Evolutionary conservation across 2,888 invertebrate species (phyloP), one percentile per base, ranked within the genome.

Genomic region (Meteorus cinctellus): DNA sequence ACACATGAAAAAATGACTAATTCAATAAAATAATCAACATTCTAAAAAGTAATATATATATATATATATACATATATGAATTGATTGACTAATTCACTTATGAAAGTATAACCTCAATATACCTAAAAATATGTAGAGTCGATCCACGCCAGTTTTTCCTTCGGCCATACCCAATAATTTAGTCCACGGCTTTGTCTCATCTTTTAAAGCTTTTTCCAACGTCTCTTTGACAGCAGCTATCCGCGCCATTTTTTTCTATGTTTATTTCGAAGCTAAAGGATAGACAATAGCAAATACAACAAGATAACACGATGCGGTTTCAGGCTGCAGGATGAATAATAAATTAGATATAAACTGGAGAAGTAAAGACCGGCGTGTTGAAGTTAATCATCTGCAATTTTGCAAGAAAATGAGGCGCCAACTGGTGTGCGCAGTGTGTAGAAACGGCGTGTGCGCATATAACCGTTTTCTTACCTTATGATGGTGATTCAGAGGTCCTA

Each of bases 111-210:
- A 74, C 59, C 36, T 65, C 73, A 89, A 94, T 92, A 8, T 91
- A 96, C 97, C 96, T 81, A 94, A 86, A 90, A 95, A 96, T 83
- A 96, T 83, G 89, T 96, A 96, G 34, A 94, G 89, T 83, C 96
- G 92, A 86, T 93, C 93, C 69, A 96, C 90, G 84, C 95, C 95
- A 82, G 94, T 93, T 88, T 93, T 94, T 81, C 91, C 89, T 88
- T 97, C 97, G 5, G 93, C 91, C 78, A 90, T 87, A 31, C 92
- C 93, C 79, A 97, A 92, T 80, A 92, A 89, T 84, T 91, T 91
- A 4, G 94, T 91, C 95, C 95, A 96, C 68, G 95, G 94, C 86
- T 94, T 95, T 77, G 90, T 91, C 75, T 92, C 92, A 88, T 96
- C 96, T 70, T 90, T 90, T 65, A 96, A 90, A 34, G 91, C 90